These are phyloP conservation scores for Octonoba sinensis DNA, from an alignment of 2,888 invertebrate species.

Conservation along the genomic window DNA sequence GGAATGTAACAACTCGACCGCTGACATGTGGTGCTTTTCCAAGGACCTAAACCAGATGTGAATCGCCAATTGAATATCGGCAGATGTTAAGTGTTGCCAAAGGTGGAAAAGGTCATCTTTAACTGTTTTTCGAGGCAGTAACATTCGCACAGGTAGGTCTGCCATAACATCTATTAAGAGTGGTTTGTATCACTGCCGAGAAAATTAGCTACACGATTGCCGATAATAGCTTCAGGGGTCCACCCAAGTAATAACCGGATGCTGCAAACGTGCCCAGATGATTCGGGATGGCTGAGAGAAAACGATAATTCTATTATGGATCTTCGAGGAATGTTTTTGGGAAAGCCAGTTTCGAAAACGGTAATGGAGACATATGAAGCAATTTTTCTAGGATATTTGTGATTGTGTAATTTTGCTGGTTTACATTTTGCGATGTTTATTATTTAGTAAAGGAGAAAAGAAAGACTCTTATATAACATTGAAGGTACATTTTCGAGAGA, in stretches of 20 bases:
- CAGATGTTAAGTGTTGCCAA: conserved; percentile 23
- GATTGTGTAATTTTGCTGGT: too few relatives aligned
- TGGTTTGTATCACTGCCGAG: conserved; percentile 28
- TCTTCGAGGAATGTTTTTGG: background rate
- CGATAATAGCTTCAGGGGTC: conserved; percentile 13
- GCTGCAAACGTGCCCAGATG: conserved; percentile 22
- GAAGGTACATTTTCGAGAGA: too few relatives aligned
- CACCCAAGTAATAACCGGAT: conserved; percentile 49
- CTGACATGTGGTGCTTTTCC: too few relatives aligned
- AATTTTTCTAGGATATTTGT: too few relatives aligned
- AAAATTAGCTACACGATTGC: conserved; percentile 29
- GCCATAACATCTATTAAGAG: conserved; percentile 37
- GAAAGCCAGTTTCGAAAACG: too few relatives aligned
- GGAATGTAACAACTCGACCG: too few relatives aligned
- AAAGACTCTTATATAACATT: too few relatives aligned
- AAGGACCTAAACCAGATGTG: too few relatives aligned
- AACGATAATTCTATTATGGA: conserved; percentile 28
- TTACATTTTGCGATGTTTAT: too few relatives aligned
- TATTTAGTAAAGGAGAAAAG: too few relatives aligned
- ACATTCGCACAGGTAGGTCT: conserved; percentile 40
- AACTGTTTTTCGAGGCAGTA: conserved; percentile 25
- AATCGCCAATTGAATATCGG: background rate
- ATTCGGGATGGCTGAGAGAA: conserved; percentile 13
- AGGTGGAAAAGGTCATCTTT: conserved; percentile 15
- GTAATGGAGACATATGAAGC: too few relatives aligned